Percentiles rank a stretch among this genome's conserved stretches.
Conservation (phyloP, 2,888 invertebrate genomes). For the Anaspis maculata region DNA sequence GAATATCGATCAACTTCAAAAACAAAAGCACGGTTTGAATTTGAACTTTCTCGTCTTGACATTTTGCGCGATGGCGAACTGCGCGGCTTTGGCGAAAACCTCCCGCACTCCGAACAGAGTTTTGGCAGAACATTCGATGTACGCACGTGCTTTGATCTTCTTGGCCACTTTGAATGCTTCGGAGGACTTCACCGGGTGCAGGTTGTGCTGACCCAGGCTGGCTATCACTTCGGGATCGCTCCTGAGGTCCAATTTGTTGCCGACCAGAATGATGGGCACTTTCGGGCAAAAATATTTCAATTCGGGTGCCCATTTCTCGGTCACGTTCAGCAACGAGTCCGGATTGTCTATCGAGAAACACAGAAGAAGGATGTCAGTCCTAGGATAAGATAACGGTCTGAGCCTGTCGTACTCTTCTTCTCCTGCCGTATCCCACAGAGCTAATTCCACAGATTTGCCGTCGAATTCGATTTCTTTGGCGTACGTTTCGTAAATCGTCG, state of each 20-base stretch:
- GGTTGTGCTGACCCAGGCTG: slow-evolving; percentile 46
- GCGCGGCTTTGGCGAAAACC: slow-evolving; percentile 53
- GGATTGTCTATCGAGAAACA: slow-evolving; percentile 56
- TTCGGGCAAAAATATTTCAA: slow-evolving; percentile 53
- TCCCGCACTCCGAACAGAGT: slow-evolving; percentile 52
- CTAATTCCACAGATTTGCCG: slow-evolving; percentile 39
- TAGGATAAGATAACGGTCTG: slow-evolving; percentile 50
- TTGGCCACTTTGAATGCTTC: slow-evolving; percentile 49
- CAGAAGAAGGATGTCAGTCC: slow-evolving; percentile 55
- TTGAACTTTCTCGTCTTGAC: too few species aligned
- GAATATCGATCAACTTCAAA: too few species aligned
- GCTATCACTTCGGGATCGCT: slow-evolving; percentile 36
- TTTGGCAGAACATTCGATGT: slow-evolving; percentile 56
- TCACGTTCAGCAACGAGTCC: slow-evolving; percentile 53
- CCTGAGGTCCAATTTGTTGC: slow-evolving; percentile 50
- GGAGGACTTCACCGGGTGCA: slow-evolving; percentile 46
- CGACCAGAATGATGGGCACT: slow-evolving; percentile 54
- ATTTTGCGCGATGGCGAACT: too few species aligned
- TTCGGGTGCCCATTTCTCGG: slow-evolving; percentile 57
- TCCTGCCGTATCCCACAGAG: slow-evolving; percentile 51
- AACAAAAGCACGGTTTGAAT: too few species aligned
- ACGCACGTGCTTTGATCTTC: slow-evolving; percentile 50
- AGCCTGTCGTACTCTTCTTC: slow-evolving; percentile 50
- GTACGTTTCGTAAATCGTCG: slow-evolving; percentile 38
- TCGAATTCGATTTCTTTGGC: slow-evolving; percentile 45